phyloP scores from a whole-genome alignment of 2,113 vertebrate genomes.

The Zootoca vivipara region DNA sequence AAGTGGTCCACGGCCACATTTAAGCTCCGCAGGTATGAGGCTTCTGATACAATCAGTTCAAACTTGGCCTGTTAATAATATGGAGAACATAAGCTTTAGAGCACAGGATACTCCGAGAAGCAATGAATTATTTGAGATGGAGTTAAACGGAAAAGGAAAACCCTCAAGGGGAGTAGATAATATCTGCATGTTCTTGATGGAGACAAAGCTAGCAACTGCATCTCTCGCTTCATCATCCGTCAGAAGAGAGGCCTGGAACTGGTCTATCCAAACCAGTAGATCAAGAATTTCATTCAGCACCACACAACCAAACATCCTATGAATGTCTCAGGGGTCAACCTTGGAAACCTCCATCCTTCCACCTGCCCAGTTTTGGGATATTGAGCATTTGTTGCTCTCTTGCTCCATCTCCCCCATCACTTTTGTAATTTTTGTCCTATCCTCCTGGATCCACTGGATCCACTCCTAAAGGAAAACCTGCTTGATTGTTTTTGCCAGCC shows the following conservation, averaged over 20 bases:
- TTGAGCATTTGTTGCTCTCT: not conserved
- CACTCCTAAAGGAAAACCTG: not conserved
- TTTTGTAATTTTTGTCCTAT: not conserved
- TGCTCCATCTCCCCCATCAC: no score
- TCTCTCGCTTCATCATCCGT: not conserved
- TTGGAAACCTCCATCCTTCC: not conserved
- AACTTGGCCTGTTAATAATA: slow-evolving; percentile 85
- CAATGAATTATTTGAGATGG: accelerated
- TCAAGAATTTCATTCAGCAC: not conserved
- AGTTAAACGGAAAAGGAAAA: accelerated
- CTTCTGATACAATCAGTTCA: slow-evolving; percentile 94
- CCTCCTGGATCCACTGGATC: not conserved
- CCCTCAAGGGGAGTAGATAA: accelerated
- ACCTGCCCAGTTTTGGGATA: not conserved
- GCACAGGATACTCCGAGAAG: accelerated
- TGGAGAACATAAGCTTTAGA: not conserved
- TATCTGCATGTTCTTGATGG: not conserved
- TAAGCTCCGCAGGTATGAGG: slow-evolving; percentile 92
- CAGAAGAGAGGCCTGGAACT: not conserved
- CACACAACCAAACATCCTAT: not conserved
- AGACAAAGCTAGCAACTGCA: not conserved
- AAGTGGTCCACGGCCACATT: slow-evolving; percentile 94
- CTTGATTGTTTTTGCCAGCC: not conserved
- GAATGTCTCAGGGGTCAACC: not conserved
- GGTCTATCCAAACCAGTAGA: not conserved